These are phyloP conservation scores for Sarcophaga carnaria DNA, from an alignment of 2,888 invertebrate species.

Conservation along the genomic window DNA sequence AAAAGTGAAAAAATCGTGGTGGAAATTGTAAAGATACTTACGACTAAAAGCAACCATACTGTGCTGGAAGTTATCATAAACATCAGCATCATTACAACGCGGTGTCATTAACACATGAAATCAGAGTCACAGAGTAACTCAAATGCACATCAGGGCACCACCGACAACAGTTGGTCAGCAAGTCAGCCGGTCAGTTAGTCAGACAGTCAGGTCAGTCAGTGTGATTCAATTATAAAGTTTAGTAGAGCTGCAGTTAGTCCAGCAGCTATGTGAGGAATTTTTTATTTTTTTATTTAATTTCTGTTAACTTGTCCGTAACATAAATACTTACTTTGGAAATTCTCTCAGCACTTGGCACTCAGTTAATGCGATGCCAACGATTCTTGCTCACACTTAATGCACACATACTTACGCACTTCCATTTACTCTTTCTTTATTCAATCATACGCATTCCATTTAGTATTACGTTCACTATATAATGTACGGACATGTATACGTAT, in stretches of 20 bases:
- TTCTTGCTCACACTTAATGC: no score
- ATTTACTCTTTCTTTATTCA: background rate
- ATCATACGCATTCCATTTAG: background rate
- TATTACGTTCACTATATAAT: background rate
- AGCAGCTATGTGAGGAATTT: background rate
- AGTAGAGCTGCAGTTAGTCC: background rate
- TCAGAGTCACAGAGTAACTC: background rate
- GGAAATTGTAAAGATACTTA: conserved; percentile 32
- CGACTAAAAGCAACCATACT: conserved; percentile 45
- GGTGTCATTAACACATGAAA: no score
- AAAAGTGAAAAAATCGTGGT: background rate
- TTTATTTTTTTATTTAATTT: background rate
- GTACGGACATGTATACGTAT: conserved; percentile 5
- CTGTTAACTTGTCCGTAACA: conserved; percentile 51
- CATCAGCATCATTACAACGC: background rate
- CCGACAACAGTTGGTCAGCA: background rate
- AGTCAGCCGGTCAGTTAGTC: conserved; percentile 2
- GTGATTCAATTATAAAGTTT: background rate
- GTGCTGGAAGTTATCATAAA: conserved; percentile 51
- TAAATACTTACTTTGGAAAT: conserved; percentile 19
- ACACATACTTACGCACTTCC: conserved; percentile 8
- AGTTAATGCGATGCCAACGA: background rate
- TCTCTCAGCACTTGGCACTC: background rate
- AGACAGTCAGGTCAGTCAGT: background rate
- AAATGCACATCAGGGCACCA: background rate